Evolutionary conservation across 2,888 invertebrate genomes (phyloP).

Genomic region (Disparrhopalites patrizii): DNA sequence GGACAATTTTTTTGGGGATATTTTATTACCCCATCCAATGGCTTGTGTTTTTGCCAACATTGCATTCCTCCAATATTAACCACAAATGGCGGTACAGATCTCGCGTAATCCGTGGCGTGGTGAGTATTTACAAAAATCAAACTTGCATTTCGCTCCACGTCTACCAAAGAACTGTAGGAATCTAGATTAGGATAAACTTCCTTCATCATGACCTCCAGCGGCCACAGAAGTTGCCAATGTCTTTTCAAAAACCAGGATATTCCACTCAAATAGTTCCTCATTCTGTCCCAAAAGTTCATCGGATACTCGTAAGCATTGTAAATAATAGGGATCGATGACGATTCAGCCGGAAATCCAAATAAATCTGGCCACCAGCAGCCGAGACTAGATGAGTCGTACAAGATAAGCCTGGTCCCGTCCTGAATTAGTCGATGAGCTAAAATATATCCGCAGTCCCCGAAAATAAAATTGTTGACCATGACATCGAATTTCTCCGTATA

Average conservation of each 20-base stretch:
- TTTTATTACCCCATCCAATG: constrained; percentile 10
- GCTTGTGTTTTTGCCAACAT: constrained; percentile 28
- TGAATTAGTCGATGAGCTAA: constrained; percentile 15
- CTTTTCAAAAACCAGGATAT: constrained; percentile 16
- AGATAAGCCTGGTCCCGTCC: constrained; percentile 34
- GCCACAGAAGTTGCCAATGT: constrained; percentile 24
- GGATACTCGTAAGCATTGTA: background rate
- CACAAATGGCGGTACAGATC: constrained; percentile 38
- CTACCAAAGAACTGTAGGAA: constrained; percentile 15
- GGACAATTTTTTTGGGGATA: too few relatives aligned
- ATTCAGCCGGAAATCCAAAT: constrained; percentile 32
- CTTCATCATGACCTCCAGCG: constrained; percentile 21
- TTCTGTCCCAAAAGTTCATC: constrained; percentile 18
- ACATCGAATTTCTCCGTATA: constrained; percentile 29
- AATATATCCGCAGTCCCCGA: constrained; percentile 37
- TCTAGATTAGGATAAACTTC: constrained; percentile 8
- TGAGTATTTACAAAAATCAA: constrained; percentile 30
- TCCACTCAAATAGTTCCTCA: constrained; percentile 25
- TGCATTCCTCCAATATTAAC: constrained; percentile 41
- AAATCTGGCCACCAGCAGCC: constrained; percentile 31
- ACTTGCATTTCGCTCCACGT: constrained; percentile 29
- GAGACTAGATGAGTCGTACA: constrained; percentile 26
- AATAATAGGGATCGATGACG: constrained; percentile 28
- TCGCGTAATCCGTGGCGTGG: constrained; percentile 28
- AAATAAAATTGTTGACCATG: constrained; percentile 30